Evolutionary conservation across 2,888 invertebrate species (phyloP), one percentile per base, ranked within the genome.

Genomic region (Tetragnatha montana): DNA sequence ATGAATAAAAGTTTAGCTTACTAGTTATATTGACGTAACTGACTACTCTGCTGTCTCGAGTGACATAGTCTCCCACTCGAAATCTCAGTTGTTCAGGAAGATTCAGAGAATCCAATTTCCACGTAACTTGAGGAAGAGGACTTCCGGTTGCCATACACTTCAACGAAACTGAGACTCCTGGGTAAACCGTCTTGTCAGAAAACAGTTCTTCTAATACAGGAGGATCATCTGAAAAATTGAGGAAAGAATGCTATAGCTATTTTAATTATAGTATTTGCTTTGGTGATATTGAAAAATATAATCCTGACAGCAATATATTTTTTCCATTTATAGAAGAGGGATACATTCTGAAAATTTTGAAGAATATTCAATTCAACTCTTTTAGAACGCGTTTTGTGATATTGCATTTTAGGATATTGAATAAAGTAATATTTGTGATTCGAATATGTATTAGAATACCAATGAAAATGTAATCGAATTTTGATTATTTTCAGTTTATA

Each of bases 191-290:
- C 71, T 91, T 91, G 78, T 92, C 91, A 14, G 87, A 86, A 81
- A 92, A 92, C 1, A 91, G 73, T 47, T 91, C 92, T n/a, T 93
- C 91, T 22, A 94, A 91, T 8, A 92, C 91, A 17, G 94, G 94
- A 51, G 92, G 92, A 10, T 93, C 92, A 79, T 94, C 94, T 94
- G 76, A 8, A 90, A 81, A 71, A n/a, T n/a, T n/a, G n/a, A n/a
- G n/a, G 12, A 10, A 35, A 73, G 6, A 35, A 35, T 35, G 2
- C 35, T 35, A 69, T 69, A 69, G 8, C 4, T n/a, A 8, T n/a
- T n/a, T 69, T 69, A 69, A 14, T 69, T 69, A 1, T 2, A 4
- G 69, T 14, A 17, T n/a, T 69, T 69, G 4, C 19, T 69, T 69
- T 35, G 35, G 35, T 1, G 35, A 35, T 2, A 35, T 35, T 35